Percentiles rank a stretch among this genome's conserved stretches.
phyloP scores from a whole-genome alignment of 1,140 invertebrate genomes.

The Zaprionus capensis region DNA sequence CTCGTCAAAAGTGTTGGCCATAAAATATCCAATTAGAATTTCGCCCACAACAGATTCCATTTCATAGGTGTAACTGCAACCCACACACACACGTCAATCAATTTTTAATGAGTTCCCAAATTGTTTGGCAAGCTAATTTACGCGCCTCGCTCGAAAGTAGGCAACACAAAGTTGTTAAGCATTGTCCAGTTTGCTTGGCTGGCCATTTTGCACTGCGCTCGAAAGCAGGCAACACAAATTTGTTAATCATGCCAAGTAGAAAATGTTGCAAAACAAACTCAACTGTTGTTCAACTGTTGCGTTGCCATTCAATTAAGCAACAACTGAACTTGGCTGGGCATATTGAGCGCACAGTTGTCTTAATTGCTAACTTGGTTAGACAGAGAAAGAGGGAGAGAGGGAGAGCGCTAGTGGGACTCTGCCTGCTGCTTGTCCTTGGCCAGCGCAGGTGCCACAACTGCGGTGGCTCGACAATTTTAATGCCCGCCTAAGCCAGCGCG shows the following conservation, averaged over 20 bases:
- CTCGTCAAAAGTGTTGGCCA: conserved; percentile 72
- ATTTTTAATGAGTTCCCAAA: conserved; percentile 82
- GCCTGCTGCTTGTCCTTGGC: conserved; percentile 3
- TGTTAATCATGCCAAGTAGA: background rate
- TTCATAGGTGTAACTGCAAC: conserved; percentile 39
- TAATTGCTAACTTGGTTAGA: conserved; percentile 72
- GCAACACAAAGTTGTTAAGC: conserved; percentile 22
- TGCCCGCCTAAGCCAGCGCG: conserved; percentile 76
- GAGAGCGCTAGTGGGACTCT: background rate
- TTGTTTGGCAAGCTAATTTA: conserved; percentile 68
- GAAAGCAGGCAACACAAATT: background rate
- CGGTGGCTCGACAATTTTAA: conserved; percentile 80
- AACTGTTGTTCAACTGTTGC: background rate
- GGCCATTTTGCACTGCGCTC: background rate
- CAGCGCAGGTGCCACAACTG: conserved; percentile 71
- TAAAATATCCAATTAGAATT: conserved; percentile 81
- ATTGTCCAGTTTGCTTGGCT: background rate
- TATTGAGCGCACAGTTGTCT: conserved; percentile 52
- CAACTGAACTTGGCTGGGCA: conserved; percentile 29
- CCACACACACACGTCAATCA: conserved; percentile 57
- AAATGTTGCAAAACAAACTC: background rate
- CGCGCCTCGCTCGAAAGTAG: conserved; percentile 25
- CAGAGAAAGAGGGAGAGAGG: background rate
- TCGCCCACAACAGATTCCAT: conserved; percentile 54
- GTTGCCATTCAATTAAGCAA: conserved; percentile 49